A percentile compares a stretch with the other conserved stretches of the same genome.
Conservation (phyloP, 2,888 invertebrate species). For the Clusia tigrina region DNA sequence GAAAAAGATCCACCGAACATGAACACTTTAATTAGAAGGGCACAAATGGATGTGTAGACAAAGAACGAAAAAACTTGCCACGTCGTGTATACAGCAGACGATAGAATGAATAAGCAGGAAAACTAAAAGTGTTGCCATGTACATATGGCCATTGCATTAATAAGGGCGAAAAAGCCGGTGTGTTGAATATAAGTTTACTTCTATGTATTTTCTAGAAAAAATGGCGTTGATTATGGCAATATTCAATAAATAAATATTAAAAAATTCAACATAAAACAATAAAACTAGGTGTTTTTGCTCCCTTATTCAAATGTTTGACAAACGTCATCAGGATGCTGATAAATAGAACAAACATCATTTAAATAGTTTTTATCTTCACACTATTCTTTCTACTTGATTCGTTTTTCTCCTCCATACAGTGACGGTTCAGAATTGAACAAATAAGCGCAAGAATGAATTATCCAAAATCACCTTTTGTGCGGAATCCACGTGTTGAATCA, state of each 20-base stretch:
- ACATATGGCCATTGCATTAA: not conserved
- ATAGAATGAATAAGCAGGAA: conserved; percentile 27
- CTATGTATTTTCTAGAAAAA: too few relatives aligned
- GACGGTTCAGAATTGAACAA: too few relatives aligned
- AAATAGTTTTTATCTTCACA: too few relatives aligned
- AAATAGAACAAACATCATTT: too few relatives aligned
- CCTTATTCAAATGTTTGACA: too few relatives aligned
- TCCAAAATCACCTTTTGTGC: conserved; percentile 61
- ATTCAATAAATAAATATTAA: too few relatives aligned
- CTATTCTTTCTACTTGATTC: too few relatives aligned
- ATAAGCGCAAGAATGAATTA: conserved; percentile 53
- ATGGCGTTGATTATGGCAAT: too few relatives aligned
- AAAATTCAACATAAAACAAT: too few relatives aligned
- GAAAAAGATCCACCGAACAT: conserved; percentile 16
- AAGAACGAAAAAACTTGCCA: conserved; percentile 49
- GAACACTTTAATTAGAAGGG: conserved; percentile 34
- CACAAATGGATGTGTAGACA: conserved; percentile 17
- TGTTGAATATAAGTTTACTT: conserved; percentile 44
- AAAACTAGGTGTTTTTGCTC: too few relatives aligned
- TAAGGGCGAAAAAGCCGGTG: conserved; percentile 20
- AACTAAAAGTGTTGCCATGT: conserved; percentile 1
- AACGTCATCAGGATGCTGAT: too few relatives aligned
- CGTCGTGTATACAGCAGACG: conserved; percentile 44
- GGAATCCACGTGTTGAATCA: conserved; percentile 56
- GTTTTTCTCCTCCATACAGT: too few relatives aligned